Percentiles rank a stretch among this genome's conserved stretches.
Conservation (phyloP, 2,888 invertebrate species). For the Heliconius aoede region DNA sequence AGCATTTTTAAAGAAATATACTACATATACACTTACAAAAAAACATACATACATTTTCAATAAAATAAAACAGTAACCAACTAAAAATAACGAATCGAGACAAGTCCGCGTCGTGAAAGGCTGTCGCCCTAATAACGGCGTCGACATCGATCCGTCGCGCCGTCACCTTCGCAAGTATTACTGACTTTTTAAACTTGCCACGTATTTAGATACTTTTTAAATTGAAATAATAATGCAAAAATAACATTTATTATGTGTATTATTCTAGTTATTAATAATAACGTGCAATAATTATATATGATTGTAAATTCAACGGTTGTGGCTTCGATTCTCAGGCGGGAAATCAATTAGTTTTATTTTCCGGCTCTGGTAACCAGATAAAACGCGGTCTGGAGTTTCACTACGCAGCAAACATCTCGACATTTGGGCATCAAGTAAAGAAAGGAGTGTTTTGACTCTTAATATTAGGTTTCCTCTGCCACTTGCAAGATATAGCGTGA, state of each 20-base stretch:
- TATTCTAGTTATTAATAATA: too few species aligned
- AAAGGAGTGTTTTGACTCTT: too few species aligned
- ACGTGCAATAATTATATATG: too few species aligned
- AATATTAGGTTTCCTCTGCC: too few species aligned
- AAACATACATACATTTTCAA: too few species aligned
- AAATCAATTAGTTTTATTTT: too few species aligned
- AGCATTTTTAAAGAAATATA: not conserved
- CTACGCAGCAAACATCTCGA: too few species aligned
- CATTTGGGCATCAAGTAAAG: too few species aligned
- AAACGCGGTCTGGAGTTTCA: too few species aligned
- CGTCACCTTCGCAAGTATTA: slow-evolving; percentile 51
- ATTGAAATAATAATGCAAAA: not conserved
- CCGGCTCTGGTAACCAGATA: too few species aligned
- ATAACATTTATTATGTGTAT: not conserved
- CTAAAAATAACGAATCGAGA: slow-evolving; percentile 53
- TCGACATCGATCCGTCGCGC: slow-evolving; percentile 78
- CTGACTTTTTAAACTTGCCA: slow-evolving; percentile 31
- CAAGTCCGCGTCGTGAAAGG: slow-evolving; percentile 77
- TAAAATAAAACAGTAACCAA: not conserved
- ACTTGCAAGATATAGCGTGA: too few species aligned
- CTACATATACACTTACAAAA: too few species aligned
- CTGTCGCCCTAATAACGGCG: slow-evolving; percentile 84
- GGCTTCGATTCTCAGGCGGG: not conserved
- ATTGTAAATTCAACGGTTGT: not conserved
- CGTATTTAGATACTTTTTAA: not conserved